Evolutionary conservation across 2,113 vertebrate genomes (phyloP).

Genomic region (Pseudonaja textilis): DNA sequence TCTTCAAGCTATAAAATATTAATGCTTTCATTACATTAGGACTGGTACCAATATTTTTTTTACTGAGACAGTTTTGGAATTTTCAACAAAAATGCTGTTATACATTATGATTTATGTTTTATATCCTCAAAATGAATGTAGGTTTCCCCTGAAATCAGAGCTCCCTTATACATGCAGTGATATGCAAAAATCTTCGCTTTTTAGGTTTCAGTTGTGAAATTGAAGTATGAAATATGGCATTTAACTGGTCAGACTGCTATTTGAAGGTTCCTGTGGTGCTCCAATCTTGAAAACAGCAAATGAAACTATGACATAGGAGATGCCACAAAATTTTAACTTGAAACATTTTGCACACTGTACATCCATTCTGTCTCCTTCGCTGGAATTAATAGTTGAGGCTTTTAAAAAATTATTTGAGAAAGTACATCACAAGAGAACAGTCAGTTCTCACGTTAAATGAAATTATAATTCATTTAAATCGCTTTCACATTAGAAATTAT

Average conservation of each 20-base stretch:
- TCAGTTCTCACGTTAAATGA: not conserved
- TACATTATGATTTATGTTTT: not conserved
- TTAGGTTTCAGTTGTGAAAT: not conserved
- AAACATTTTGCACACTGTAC: not conserved
- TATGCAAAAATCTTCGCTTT: not conserved
- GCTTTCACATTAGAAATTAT: not conserved
- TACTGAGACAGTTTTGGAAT: not conserved
- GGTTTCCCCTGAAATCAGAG: not conserved
- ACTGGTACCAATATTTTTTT: not conserved
- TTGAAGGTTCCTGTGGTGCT: not conserved
- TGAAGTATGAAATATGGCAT: not conserved
- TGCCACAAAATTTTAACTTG: not conserved
- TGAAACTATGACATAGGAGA: not conserved
- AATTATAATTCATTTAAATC: not conserved
- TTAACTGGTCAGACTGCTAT: not conserved
- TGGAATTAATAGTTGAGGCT: not conserved
- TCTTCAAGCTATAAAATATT: not conserved
- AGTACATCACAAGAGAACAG: not conserved
- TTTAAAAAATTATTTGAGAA: not conserved
- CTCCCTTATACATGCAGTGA: not conserved
- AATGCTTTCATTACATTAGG: not conserved
- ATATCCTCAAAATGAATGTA: not conserved
- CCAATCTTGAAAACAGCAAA: not conserved
- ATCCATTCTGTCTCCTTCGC: not conserved
- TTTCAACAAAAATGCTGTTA: not conserved